Evolutionary conservation across 1,140 invertebrate species (phyloP).

Genomic region (Notospermus geniculatus): DNA sequence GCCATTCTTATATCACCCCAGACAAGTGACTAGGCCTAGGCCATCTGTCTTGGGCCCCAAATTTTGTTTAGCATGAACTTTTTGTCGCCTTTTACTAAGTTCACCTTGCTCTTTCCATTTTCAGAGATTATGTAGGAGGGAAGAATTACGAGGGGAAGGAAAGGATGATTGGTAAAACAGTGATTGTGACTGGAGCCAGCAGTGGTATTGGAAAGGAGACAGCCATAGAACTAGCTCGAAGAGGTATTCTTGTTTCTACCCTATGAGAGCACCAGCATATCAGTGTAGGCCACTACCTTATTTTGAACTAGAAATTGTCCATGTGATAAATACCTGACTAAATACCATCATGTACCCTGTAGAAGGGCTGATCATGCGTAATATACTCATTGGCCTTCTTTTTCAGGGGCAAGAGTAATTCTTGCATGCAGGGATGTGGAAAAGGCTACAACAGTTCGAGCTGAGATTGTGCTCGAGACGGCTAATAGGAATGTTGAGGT

Average conservation of each 20-base stretch:
- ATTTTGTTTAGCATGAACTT: too few relatives aligned
- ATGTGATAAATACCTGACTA: neutral
- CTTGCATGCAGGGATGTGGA: constrained; percentile 60
- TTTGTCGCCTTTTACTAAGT: too few relatives aligned
- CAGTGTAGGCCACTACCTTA: too few relatives aligned
- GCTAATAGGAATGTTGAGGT: constrained; percentile 59
- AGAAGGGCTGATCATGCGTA: too few relatives aligned
- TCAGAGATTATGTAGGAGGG: constrained; percentile 35
- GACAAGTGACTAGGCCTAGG: too few relatives aligned
- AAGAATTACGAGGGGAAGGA: constrained; percentile 35
- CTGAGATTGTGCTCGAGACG: constrained; percentile 60
- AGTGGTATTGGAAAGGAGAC: constrained; percentile 85
- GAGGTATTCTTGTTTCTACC: constrained; percentile 55
- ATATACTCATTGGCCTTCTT: constrained; percentile 15
- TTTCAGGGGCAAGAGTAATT: constrained; percentile 56
- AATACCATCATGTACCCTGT: neutral
- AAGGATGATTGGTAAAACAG: constrained; percentile 44
- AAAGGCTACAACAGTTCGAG: constrained; percentile 62
- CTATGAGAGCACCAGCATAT: too few relatives aligned
- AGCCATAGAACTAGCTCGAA: constrained; percentile 60
- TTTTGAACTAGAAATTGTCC: too few relatives aligned
- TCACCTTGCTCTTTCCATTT: constrained; percentile 13
- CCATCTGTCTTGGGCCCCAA: too few relatives aligned
- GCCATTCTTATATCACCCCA: too few relatives aligned
- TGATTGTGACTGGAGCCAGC: constrained; percentile 79